Conservation (phyloP, 2,888 invertebrate genomes). For the Ashinkailepas kermadecensis region DNA sequence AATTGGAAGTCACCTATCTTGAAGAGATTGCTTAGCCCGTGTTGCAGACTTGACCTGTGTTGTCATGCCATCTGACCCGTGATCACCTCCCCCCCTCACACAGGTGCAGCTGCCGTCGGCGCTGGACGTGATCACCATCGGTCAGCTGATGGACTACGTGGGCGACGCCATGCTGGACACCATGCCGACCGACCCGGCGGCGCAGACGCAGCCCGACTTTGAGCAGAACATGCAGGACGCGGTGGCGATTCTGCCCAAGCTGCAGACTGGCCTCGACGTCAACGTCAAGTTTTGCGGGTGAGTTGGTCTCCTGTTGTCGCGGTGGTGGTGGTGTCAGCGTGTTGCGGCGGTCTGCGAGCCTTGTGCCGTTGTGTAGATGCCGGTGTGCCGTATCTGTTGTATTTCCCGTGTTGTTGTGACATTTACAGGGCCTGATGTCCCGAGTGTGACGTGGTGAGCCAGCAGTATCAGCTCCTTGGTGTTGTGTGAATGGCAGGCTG, state of each 20-base stretch:
- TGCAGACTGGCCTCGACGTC: slow-evolving; percentile 51
- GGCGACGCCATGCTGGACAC: slow-evolving; percentile 46
- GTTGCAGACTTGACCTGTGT: too few relatives aligned
- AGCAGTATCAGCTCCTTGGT: too few relatives aligned
- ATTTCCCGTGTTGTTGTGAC: too few relatives aligned
- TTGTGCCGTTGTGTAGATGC: not conserved
- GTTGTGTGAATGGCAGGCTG: too few relatives aligned
- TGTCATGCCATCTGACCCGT: too few relatives aligned
- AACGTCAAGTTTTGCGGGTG: slow-evolving; percentile 48
- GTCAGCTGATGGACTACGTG: slow-evolving; percentile 47
- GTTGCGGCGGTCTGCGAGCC: too few relatives aligned
- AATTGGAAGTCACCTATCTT: too few relatives aligned
- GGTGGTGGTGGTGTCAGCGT: too few relatives aligned
- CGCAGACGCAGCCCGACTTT: slow-evolving; percentile 44
- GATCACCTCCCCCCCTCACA: too few relatives aligned
- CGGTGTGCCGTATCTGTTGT: not conserved
- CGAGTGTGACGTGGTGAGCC: too few relatives aligned
- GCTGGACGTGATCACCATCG: slow-evolving; percentile 45
- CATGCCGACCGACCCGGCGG: slow-evolving; percentile 39
- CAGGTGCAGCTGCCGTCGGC: slow-evolving; percentile 41
- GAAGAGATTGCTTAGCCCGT: too few relatives aligned
- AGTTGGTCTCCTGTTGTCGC: not conserved
- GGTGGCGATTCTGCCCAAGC: slow-evolving; percentile 47
- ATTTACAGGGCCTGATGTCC: too few relatives aligned
- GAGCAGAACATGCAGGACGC: slow-evolving; percentile 52